Base-by-base conservation (phyloP, 2,888 invertebrate genomes). In the Pheosia gnoma region DNA sequence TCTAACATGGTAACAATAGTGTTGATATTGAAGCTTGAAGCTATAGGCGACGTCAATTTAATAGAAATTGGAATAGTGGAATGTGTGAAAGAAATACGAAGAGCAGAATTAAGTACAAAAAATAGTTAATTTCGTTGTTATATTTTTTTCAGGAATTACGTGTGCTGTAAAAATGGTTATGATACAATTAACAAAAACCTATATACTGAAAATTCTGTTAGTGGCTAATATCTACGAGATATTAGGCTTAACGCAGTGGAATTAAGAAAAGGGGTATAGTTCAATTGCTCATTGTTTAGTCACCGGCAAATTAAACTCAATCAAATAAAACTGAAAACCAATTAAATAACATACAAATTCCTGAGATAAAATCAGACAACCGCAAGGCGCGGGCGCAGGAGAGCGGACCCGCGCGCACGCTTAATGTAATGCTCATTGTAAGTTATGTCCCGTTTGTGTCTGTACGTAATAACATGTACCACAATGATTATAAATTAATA, bases 371-470 rank as follows among this genome's bases (percentile, higher is more conserved):
- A 51, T 51, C 51, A 25, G 25, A 5, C 25, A 5, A 38, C 9
- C 10, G 53, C 37, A 52, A 1, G 37, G 53, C 53, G 53, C 53
- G 37, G 53, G 53, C 53, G 53, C 53, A 53, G 9, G 37, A 53
- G 37, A 53, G 37, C 53, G 53, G 51, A 53, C 53, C 37, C 37
- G 11, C 53, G 53, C 8, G 1, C 52, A 9, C 45, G 25, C 13
- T 41, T 25, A 25, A 25, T 25, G 25, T 25, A 25, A 25, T 25
- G 25, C 11, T 11, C 41, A 6, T 11, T 43, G 51, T 43, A 59
- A 36, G 59, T 45, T 38, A 59, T 54, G 45, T 54, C 59, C 52
- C 45, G 59, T 59, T 59, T 9, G 51, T 25, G 51, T 25, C 25
- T 51, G 51, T 9, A 51, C n/a, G 25, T 51, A 13, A 51, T 51